Base-by-base conservation (phyloP, 2,113 vertebrate genomes). In the Cochlearius cochlearius region DNA sequence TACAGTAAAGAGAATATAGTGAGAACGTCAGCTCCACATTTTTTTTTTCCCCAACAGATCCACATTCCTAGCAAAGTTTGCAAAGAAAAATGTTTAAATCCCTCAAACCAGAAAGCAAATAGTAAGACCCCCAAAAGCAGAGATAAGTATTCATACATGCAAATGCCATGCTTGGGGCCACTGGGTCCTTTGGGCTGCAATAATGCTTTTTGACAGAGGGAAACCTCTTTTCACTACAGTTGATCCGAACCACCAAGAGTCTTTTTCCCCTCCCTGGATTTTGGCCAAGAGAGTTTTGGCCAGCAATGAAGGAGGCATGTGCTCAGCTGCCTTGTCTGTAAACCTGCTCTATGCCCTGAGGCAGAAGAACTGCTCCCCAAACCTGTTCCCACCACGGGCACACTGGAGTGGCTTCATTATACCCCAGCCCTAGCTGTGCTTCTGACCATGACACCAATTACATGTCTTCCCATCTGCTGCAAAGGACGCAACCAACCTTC, bases 21-120 rank as follows among this genome's bases (percentile, higher is more conserved):
- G 67, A 83, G 74, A 92, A 78, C 5, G 14, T 93, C 45, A 83
- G 36, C 21, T 53, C 20, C 15, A 8, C 10, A n/a, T n/a, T 4
- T 71, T 68, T 73, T 41, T n/a, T 9, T 0, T 0, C 1, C 14
- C 34, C 19, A 27, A 26, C 3, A 69, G 49, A 88, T 43, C 6
- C 39, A 84, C 23, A 73, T 60, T 86, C 14, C 36, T 60, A 79
- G 30, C 11, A 41, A 90, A 92, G 25, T 68, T 75, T 90, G 49
- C 27, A 69, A 59, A 92, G 34, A 14, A 68, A 91, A 72, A 79
- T 56, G 5, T 63, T 91, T 50, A 56, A 88, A 72, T 76, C 23
- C 32, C 5, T 78, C 60, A 95, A 78, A 90, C 11, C 20, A 67
- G 47, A 90, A 81, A 67, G n/a, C 36, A 75, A 72, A 91, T 32